Evolutionary conservation across 2,113 vertebrate species (phyloP), one percentile per base, ranked within the genome.

Genomic region (Eolophus roseicapilla): DNA sequence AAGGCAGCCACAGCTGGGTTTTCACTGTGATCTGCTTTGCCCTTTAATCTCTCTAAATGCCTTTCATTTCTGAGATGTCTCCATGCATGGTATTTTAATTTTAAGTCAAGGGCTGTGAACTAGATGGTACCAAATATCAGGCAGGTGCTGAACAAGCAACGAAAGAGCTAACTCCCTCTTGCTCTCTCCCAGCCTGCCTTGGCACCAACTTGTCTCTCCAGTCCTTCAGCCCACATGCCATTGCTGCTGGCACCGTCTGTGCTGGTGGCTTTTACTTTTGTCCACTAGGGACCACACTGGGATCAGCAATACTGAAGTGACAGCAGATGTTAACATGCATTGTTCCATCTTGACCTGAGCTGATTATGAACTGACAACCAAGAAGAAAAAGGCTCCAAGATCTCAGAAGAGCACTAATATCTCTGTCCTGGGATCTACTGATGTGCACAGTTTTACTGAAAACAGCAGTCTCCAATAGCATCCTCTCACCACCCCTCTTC

Each of bases 241-340:
- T 4, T 53, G 53, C 65, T 74, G 62, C 69, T 73, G 59, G 73
- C 68, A 82, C 46, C 4, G 2, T 47, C 46, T 33, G 19, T 43
- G 24, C 86, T 60, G 68, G 70, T 87, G 93, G 59, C 78, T 93
- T 88, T 73, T 73, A 5, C 28, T 2, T 92, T 74, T 80, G 67
- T 82, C 80, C 94, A 57, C 81, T 67, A 89, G 93, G 82, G 85
- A 94, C 92, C 94, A 90, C 55, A 65, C 50, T 28, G 65, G 16
- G 85, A 93, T 75, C 91, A 90, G 89, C 84, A 70, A 23, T 75
- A 23, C 57, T 27, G 9, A 59, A n/a, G 10, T 13, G 78, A 24
- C 1, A 75, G 73, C 55, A 65, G 29, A 65, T 28, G 10, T 15
- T 79, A 69, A 46, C 19, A 18, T n/a, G 10, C 20, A 64, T 69